Base-by-base conservation (phyloP, 2,888 invertebrate species). In the Oscheius sp. region DNA sequence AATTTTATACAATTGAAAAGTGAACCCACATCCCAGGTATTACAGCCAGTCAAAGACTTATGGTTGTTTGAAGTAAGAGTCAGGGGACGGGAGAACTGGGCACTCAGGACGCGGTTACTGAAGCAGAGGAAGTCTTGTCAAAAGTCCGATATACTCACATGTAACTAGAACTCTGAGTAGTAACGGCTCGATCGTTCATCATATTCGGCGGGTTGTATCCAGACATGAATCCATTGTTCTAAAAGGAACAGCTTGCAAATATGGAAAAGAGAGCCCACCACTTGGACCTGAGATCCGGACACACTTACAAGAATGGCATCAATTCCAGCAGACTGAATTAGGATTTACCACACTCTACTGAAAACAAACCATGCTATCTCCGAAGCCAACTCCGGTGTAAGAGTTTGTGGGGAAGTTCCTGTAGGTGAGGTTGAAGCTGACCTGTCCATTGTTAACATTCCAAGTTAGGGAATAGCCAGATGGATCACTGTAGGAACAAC, bases 371-470 rank as follows among this genome's bases (percentile, higher is more conserved):
- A 51, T 51, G 48, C 59, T 62, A 29, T 72, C 55, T 35, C 72
- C 72, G 21, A 72, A 72, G 7, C 51, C 72, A 60, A 72, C 72
- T 53, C 72, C 72, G 21, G 72, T 62, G 32, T 51, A 60, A 21
- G 72, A 62, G 50, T 72, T 60, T 13, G 72, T 50, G 2, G 60
- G 72, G 72, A 72, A 72, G 48, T 72, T 72, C n/a, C 33, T 48
- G 42, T 62, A 72, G 53, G 51, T 72, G 29, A 72, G 57, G 33
- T 72, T 72, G 55, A 72, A 72, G 32, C 51, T 33, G 21, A 72
- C 62, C 13, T 53, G 35, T 33, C 62, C 62, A 62, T 72, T 62
- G 47, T 60, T 51, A 21, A 37, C 29, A n/a, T 48, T 51, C 72
- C 72, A 72, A 29, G 42, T 51, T 13, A 72, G 62, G 37, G n/a